phyloP scores from a whole-genome alignment of 1,140 invertebrate species.

The Dendroctonus ponderosae region DNA sequence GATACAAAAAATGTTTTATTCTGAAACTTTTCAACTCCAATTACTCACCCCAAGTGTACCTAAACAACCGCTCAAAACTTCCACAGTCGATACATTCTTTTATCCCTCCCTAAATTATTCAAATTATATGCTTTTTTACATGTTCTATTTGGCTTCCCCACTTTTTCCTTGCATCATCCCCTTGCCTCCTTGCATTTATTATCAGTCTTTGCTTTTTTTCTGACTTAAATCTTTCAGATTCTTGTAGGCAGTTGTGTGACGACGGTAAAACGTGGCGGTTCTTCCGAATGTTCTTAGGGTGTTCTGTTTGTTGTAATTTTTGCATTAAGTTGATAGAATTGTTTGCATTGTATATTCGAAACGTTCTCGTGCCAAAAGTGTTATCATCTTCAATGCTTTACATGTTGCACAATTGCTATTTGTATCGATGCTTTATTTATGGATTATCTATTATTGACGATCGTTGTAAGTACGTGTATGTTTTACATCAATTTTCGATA shows the following conservation, averaged over 20 bases:
- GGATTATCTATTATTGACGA: no score
- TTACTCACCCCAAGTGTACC: constrained; percentile 1
- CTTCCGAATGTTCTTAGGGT: no score
- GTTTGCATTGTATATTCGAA: no score
- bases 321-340: no score
- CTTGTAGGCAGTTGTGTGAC: background rate
- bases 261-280: background rate
- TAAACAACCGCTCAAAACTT: background rate
- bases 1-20: background rate
- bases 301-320: no score
- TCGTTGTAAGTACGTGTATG: no score
- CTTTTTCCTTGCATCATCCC: constrained; percentile 19
- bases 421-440: no score
- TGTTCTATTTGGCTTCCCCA: constrained; percentile 20
- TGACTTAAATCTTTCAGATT: background rate
- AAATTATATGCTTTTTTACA: constrained; percentile 31
- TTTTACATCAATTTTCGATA: no score
- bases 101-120: constrained; percentile 22
- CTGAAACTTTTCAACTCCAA: constrained; percentile 14
- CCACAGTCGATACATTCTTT: constrained; percentile 8
- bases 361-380: no score
- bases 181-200: constrained; percentile 12
- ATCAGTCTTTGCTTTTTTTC: constrained; percentile 14
- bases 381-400: no score
- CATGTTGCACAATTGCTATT: no score